These are phyloP conservation scores for Hesperia comma DNA, from an alignment of 2,888 invertebrate genomes.

Conservation along the genomic window DNA sequence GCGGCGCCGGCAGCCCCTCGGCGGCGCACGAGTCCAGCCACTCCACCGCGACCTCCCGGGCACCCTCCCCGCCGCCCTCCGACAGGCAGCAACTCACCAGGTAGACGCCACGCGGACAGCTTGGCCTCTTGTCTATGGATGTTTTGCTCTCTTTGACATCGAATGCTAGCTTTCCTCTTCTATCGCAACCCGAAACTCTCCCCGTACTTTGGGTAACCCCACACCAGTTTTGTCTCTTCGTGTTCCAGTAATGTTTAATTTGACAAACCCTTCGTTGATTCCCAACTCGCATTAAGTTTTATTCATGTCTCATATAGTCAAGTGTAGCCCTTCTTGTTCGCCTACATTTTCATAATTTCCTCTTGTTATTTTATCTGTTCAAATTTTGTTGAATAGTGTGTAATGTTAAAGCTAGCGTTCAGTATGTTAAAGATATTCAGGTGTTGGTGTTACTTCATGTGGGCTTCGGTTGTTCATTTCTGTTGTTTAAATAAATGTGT, in stretches of 20 bases:
- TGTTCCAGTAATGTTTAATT: neutral
- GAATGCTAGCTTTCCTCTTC: constrained; percentile 54
- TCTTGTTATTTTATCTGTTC: neutral
- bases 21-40: constrained; percentile 60
- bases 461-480: constrained; percentile 55
- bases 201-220: constrained; percentile 14
- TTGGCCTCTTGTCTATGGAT: constrained; percentile 71
- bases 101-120: constrained; percentile 75
- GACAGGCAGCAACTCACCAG: constrained; percentile 79
- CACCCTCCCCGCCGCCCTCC: constrained; percentile 76
- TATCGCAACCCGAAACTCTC: constrained; percentile 18
- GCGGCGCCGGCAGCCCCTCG: constrained; percentile 73
- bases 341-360: constrained; percentile 6
- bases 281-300: neutral
- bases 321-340: constrained; percentile 3
- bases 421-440: constrained; percentile 55
- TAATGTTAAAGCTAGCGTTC: constrained; percentile 57
- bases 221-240: constrained; percentile 11
- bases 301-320: neutral
- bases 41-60: constrained; percentile 75
- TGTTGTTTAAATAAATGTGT: constrained; percentile 38
- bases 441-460: constrained; percentile 65
- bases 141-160: constrained; percentile 49
- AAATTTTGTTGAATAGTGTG: neutral
- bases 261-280: constrained; percentile 1